Evolutionary conservation across 1,140 invertebrate species (phyloP), one percentile per base, ranked within the genome.

Genomic region (Metaphire vulgaris): DNA sequence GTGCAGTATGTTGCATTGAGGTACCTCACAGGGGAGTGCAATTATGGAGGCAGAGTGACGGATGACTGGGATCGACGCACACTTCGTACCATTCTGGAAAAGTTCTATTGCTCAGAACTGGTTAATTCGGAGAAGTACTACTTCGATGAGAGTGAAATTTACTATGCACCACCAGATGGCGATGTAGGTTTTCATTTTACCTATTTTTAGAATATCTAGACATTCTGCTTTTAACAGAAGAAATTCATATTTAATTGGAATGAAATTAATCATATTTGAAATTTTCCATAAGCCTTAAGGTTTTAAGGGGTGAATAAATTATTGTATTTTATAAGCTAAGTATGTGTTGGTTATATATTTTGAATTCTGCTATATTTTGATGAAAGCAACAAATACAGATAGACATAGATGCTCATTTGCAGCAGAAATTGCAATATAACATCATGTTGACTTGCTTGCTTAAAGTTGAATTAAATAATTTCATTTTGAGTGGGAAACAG

Each of bases 21-120:
- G 2, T 98, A 97, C 87, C 85, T 98, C 74, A 96, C 92, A 0
- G 95, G 95, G 14, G 95, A 98, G 87, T 98, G 95, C 83, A 97
- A 97, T 88, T 92, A 96, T 83, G 91, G 95, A 31, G 95, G 96
- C 0, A 89, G 93, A 82, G 94, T 98, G 0, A 97, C 94, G 0
- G 95, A 98, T 83, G 92, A 96, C 81, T 96, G 94, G 92, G 96
- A 98, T 87, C 89, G 94, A 69, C 89, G 95, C 72, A 93, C 92
- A 1, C 87, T 98, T 21, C 91, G 89, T 77, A 96, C 94, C 6
- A 85, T 86, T 74, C 87, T 98, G 14, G 87, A 88, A 75, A 91
- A 91, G 81, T 97, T 92, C 83, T 97, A 87, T 79, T 84, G 83
- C 74, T 77, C 72, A 28, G 80, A 81, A 6, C 83, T 87, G 34